phyloP scores from a whole-genome alignment of 2,888 invertebrate species.

The Sesia bembeciformis region DNA sequence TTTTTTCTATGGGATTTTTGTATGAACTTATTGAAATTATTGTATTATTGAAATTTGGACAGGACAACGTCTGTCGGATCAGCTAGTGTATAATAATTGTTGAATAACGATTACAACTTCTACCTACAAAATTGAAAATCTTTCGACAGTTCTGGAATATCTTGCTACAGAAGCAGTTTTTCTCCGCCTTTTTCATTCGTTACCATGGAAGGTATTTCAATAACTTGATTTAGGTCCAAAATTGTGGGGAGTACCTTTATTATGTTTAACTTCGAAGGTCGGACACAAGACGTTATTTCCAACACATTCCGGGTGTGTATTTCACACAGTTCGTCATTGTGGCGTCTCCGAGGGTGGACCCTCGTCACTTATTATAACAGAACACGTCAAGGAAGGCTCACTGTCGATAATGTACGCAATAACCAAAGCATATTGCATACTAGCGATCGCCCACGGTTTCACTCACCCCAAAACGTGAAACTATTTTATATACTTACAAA shows the following conservation, averaged over 20 bases:
- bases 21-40: no score
- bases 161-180: no score
- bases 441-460: slow-evolving; percentile 2
- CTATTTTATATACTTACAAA: no score
- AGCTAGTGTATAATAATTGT: no score
- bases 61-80: no score
- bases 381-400: slow-evolving; percentile 15
- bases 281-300: slow-evolving; percentile 4
- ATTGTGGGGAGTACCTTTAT: slow-evolving; percentile 1
- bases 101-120: no score
- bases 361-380: slow-evolving; percentile 26
- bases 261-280: not conserved
- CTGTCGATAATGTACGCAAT: slow-evolving; percentile 10
- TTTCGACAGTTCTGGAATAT: no score
- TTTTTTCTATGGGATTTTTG: no score
- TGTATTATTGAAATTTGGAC: no score
- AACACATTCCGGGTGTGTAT: slow-evolving; percentile 1
- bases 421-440: slow-evolving; percentile 6
- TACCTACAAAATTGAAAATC: no score
- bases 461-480: not conserved
- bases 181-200: no score
- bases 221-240: slow-evolving; percentile 9
- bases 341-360: slow-evolving; percentile 27
- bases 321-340: slow-evolving; percentile 10
- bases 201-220: no score